These are phyloP conservation scores for Bursaphelenchus mucronatus DNA, from an alignment of 1,140 invertebrate genomes.

Conservation along the genomic window DNA sequence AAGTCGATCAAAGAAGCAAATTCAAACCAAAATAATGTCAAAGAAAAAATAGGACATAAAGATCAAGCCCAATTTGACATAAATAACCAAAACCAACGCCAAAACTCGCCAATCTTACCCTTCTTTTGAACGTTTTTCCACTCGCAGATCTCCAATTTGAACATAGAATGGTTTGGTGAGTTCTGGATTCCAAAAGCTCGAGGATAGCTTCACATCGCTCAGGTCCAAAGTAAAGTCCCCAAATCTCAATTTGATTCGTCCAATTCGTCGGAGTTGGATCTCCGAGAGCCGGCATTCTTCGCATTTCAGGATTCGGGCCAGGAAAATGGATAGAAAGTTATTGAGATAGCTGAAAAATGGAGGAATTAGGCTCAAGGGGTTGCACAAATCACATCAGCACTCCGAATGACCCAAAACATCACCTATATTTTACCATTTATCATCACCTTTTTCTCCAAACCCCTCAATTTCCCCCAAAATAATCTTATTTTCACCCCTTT, in stretches of 20 bases:
- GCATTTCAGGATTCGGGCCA: slow-evolving; percentile 17
- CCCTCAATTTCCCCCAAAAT: no score
- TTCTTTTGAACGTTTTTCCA: slow-evolving; percentile 46
- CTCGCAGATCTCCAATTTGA: slow-evolving; percentile 58
- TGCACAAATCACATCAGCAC: no score
- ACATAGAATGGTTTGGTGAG: slow-evolving; percentile 59
- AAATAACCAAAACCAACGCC: no score
- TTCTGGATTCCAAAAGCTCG: slow-evolving; percentile 17
- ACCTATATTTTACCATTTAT: no score
- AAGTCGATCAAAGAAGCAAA: no score
- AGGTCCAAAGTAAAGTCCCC: slow-evolving; percentile 54
- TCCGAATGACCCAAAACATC: no score
- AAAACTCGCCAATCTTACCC: slow-evolving; percentile 2
- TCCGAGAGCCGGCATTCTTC: slow-evolving; percentile 25
- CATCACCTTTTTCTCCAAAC: no score
- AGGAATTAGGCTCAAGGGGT: background rate
- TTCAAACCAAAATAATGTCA: no score
- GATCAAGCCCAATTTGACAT: no score
- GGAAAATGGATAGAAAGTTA: slow-evolving; percentile 14
- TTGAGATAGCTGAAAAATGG: slow-evolving; percentile 13
- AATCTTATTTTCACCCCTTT: no score
- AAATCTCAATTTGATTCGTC: slow-evolving; percentile 32
- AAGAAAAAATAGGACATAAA: no score
- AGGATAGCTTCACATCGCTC: slow-evolving; percentile 59
- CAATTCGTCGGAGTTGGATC: slow-evolving; percentile 28